These are phyloP conservation scores for Cheumatopsyche charites DNA, from an alignment of 1,140 invertebrate species.

Conservation along the genomic window DNA sequence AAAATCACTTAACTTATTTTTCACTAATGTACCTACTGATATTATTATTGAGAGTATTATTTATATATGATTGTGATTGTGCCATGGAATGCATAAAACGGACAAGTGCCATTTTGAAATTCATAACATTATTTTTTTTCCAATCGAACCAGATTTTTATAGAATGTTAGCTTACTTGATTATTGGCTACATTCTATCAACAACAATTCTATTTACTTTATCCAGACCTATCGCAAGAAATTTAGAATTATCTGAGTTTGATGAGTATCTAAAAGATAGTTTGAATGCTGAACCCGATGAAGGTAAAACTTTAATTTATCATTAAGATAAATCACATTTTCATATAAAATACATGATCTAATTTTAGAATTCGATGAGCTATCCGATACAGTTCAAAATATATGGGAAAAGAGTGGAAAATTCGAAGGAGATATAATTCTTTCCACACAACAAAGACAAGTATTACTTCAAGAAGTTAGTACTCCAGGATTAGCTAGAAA, in stretches of 20 bases:
- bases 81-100: too few relatives aligned
- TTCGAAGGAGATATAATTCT: slow-evolving; percentile 62
- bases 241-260: slow-evolving; percentile 26
- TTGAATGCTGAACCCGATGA: slow-evolving; percentile 41
- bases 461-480: slow-evolving; percentile 56
- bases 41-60: too few relatives aligned
- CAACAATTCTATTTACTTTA: not conserved
- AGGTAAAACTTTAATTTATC: slow-evolving; percentile 24
- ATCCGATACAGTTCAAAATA: slow-evolving; percentile 53
- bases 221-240: slow-evolving; percentile 21
- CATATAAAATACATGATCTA: not conserved
- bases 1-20: too few relatives aligned
- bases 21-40: too few relatives aligned
- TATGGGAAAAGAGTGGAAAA: slow-evolving; percentile 61
- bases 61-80: too few relatives aligned
- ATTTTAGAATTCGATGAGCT: slow-evolving; percentile 54
- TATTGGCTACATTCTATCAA: too few relatives aligned
- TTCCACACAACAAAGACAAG: slow-evolving; percentile 55
- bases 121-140: too few relatives aligned
- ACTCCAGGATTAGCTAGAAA: slow-evolving; percentile 61
- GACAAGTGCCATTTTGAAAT: too few relatives aligned
- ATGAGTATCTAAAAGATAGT: slow-evolving; percentile 35
- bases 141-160: too few relatives aligned
- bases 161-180: too few relatives aligned
- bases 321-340: too few relatives aligned